Evolutionary conservation across 2,113 vertebrate genomes (phyloP), one percentile per base, ranked within the genome.

Genomic region (Irena cyanogastra): DNA sequence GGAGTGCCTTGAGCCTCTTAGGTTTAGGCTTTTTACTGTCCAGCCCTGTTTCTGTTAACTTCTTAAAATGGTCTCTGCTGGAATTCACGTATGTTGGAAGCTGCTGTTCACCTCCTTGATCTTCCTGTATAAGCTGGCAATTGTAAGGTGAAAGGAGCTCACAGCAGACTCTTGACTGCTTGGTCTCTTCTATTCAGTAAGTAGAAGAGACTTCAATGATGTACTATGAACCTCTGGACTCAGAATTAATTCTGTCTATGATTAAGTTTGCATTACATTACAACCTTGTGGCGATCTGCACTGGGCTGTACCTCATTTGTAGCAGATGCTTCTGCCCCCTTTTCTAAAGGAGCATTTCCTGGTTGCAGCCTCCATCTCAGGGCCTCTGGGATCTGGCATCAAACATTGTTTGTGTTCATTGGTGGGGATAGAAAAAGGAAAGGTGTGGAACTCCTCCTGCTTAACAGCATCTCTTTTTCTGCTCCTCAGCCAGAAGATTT

Each of bases 401-500:
- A 68, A 22, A 33, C 8, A 5, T 2, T 50, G 24, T 82, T 92
- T 93, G 33, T 86, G 57, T 83, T 90, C 53, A 21, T 68, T 78
- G 93, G 21, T 20, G 15, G 37, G 41, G 49, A 35, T 9, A 44
- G 79, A 85, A 91, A 80, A 91, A 26, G 72, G 61, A 93, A 92
- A 93, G 88, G 72, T 84, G 69, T 90, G 76, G 53, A 91, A 44
- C 72, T 92, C 16, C 27, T 80, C 50, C 79, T 84, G 75, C 52
- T 78, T 65, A 88, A 41, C 54, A 70, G 52, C 71, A 80, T 95
- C 78, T 83, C 45, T 69, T 33, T 79, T 89, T 75, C 88, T 84
- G 37, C 83, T 90, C 21, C 64, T 60, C 57, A 89, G 69, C 83
- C 83, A 90, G n/a, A 60, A 39, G 44, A 70, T 87, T 95, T 95